A percentile compares a stretch with the other conserved stretches of the same genome.
Evolutionary conservation across 2,888 invertebrate genomes (phyloP).

Genomic region (Encarsia formosa): DNA sequence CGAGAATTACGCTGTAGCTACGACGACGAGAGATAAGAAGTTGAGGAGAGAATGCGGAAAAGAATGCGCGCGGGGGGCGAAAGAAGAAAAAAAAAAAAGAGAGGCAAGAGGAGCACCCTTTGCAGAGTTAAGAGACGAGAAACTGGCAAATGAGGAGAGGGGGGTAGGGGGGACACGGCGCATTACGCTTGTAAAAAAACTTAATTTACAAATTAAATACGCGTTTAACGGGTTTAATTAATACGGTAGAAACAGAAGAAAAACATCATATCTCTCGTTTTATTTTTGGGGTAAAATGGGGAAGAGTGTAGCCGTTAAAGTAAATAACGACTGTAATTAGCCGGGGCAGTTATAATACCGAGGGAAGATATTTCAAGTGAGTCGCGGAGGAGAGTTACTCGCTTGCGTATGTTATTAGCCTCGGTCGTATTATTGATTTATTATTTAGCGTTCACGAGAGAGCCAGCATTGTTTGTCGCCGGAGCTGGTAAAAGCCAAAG

Average conservation of each 20-base stretch:
- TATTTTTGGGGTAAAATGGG: no score
- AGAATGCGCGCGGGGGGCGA: constrained; percentile 10
- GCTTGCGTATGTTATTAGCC: constrained; percentile 34
- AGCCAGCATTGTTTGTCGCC: constrained; percentile 23
- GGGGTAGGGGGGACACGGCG: no score
- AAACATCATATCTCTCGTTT: no score
- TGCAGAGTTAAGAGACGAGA: background rate
- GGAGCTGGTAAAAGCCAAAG: background rate
- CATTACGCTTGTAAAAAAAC: no score
- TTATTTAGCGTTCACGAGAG: constrained; percentile 36
- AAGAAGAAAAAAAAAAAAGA: constrained; percentile 6
- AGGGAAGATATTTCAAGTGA: background rate
- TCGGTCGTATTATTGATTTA: constrained; percentile 39
- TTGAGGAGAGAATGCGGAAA: constrained; percentile 11
- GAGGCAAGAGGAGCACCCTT: background rate
- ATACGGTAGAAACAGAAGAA: no score
- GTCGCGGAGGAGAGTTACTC: constrained; percentile 13
- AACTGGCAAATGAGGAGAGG: no score
- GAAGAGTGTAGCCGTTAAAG: background rate
- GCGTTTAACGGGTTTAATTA: no score
- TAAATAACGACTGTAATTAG: background rate
- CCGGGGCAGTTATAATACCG: background rate
- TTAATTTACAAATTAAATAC: no score
- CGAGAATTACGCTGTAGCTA: constrained; percentile 22
- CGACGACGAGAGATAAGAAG: constrained; percentile 4